These are phyloP conservation scores for Cantharis nigra DNA, from an alignment of 2,888 invertebrate genomes.

Conservation along the genomic window DNA sequence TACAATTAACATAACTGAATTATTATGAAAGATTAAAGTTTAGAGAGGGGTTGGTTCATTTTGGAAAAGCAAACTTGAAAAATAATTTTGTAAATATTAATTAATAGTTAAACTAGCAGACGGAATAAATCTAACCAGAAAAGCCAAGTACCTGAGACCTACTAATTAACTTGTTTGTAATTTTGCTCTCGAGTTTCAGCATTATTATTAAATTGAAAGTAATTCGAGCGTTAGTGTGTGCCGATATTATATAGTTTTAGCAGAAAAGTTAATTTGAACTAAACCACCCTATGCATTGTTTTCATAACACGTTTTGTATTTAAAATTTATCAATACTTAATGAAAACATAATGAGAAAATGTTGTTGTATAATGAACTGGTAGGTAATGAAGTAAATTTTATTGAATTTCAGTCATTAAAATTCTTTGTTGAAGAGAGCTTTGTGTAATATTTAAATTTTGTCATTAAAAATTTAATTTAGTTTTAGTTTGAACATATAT, in stretches of 20 bases:
- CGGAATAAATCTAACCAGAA: conserved; percentile 1
- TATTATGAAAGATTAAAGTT: too few species aligned
- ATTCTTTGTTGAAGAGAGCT: not conserved
- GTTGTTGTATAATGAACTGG: not conserved
- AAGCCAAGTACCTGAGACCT: not conserved
- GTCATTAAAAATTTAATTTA: not conserved
- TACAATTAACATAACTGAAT: too few species aligned
- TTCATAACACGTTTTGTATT: not conserved
- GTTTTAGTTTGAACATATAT: not conserved
- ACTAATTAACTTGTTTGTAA: conserved; percentile 21
- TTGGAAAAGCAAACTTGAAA: too few species aligned
- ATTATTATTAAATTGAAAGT: conserved; percentile 19
- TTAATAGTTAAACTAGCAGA: not conserved
- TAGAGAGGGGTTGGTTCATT: too few species aligned
- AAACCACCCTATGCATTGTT: not conserved
- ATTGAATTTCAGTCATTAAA: not conserved
- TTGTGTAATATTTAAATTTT: not conserved
- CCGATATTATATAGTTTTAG: conserved; percentile 16
- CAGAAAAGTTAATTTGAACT: conserved; percentile 2
- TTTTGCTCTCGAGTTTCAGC: conserved; percentile 19
- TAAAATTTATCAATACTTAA: not conserved
- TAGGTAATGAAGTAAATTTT: not conserved
- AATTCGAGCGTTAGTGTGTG: conserved; percentile 10
- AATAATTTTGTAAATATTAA: not conserved
- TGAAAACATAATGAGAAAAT: not conserved